phyloP scores from a whole-genome alignment of 2,888 invertebrate species.

The Drosophila dives region DNA sequence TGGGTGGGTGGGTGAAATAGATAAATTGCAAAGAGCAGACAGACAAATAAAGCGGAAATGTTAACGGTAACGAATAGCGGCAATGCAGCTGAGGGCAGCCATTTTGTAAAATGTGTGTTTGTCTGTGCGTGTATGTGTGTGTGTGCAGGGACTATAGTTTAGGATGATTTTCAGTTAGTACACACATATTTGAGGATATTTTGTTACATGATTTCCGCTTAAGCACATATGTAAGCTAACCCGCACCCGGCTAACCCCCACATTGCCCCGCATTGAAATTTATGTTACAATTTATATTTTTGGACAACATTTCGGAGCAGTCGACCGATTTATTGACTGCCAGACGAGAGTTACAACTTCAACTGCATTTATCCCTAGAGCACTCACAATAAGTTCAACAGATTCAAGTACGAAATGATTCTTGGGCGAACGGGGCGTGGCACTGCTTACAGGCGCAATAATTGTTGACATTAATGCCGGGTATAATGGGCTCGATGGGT shows the following conservation, averaged over 20 bases:
- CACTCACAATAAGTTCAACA: conserved; percentile 21
- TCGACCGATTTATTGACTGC: conserved; percentile 63
- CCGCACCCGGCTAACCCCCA: background rate
- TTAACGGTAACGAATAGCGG: conserved; percentile 80
- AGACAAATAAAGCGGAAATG: conserved; percentile 78
- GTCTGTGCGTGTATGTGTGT: conserved; percentile 2
- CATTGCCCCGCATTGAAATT: conserved; percentile 60
- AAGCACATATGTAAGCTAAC: conserved; percentile 50
- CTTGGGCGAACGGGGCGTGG: background rate
- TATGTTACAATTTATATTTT: conserved; percentile 70
- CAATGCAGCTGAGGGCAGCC: conserved; percentile 55
- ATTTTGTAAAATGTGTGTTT: conserved; percentile 39
- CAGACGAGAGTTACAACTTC: conserved; percentile 24
- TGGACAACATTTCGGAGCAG: conserved; percentile 42
- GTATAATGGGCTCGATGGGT: conserved; percentile 28
- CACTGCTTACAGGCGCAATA: conserved; percentile 33
- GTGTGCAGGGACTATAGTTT: conserved; percentile 12
- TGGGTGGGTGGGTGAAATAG: conserved; percentile 22
- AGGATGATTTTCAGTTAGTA: conserved; percentile 40
- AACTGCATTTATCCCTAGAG: background rate
- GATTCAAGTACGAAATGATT: conserved; percentile 26
- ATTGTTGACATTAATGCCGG: conserved; percentile 74
- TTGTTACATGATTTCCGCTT: conserved; percentile 71
- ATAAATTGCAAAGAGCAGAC: conserved; percentile 59
- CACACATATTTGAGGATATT: conserved; percentile 42